A percentile compares a stretch with the other conserved stretches of the same genome.
Conservation (phyloP, 2,797 vertebrate genomes). For the Anguilla marmorata region DNA sequence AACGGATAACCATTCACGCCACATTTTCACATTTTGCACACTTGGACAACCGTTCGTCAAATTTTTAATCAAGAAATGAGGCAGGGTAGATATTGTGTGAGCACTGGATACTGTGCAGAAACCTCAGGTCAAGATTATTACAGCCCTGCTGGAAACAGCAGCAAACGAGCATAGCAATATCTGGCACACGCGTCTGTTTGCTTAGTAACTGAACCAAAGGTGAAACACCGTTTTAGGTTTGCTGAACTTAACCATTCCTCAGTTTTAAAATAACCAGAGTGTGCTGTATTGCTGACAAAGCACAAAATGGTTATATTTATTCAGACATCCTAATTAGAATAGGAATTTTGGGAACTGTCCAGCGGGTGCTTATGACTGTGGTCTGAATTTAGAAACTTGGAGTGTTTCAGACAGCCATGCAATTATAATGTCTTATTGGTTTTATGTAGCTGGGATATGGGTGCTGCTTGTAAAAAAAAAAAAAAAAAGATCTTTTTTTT, state of each 20-base stretch:
- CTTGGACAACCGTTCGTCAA: background rate
- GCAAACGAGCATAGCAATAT: background rate
- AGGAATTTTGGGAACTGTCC: background rate
- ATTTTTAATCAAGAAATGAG: background rate
- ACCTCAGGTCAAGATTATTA: background rate
- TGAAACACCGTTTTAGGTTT: background rate
- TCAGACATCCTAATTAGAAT: constrained; percentile 10
- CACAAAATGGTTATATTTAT: constrained; percentile 2
- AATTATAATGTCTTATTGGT: background rate
- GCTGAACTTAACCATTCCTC: background rate
- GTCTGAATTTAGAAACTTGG: background rate
- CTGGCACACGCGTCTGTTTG: background rate
- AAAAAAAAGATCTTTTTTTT: background rate
- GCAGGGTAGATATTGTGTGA: background rate
- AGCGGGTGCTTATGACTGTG: background rate
- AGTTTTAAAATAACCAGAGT: background rate
- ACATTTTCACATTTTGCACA: background rate
- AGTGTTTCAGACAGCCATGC: background rate
- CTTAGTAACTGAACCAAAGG: constrained; percentile 1
- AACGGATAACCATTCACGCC: background rate
- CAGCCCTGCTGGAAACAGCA: background rate
- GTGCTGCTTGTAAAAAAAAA: background rate
- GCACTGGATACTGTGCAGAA: background rate
- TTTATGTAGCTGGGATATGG: background rate
- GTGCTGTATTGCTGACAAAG: background rate